Base-by-base conservation (phyloP, 2,797 vertebrate species). In the Kryptolebias ocellatus region DNA sequence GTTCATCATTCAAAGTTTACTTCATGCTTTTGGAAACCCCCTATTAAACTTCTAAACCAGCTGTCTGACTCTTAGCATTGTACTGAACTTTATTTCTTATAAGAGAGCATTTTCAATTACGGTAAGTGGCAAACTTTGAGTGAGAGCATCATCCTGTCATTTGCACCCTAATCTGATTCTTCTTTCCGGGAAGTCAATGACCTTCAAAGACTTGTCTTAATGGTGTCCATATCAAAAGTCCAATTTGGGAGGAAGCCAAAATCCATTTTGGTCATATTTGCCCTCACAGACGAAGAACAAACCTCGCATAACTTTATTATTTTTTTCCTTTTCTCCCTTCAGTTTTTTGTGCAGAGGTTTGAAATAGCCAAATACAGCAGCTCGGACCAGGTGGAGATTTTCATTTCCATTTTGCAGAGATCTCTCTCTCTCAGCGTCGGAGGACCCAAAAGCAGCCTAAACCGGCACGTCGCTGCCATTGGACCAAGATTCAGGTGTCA, bases 361-460 rank as follows among this genome's bases (percentile, higher is more conserved):
- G 97, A 99, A 87, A 99, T 99, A 7, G 98, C 98, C 62, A 99
- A 99, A 77, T 99, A 99, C 92, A 96, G 97, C 92, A 99, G 97
- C 64, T 96, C 94, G 1, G 98, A 99, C 91, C 98, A 99, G 80
- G 96, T 99, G 86, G 97, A 99, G 92, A 98, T 99, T 75, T 99
- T 99, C 87, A 96, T 94, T 39, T 91, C 95, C 70, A 91, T 99
- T 68, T 89, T 99, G n/a, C 97, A 98, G 88, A 92, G 97, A 12
- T 97, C 97, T 7, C 92, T 99, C 69, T 96, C 95, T 0, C 83
- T 98, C 55, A 95, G 90, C 50, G 98, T 99, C 0, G 98, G 97
- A 1, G 96, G 95, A 1, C 83, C 95, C 0, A 96, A 95, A 72
- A 95, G 95, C 78, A 95, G 92, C 78, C 79, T 98, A 81, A 99